These are phyloP conservation scores for Amazona finschi DNA, from an alignment of 2,797 vertebrate species.

Conservation along the genomic window DNA sequence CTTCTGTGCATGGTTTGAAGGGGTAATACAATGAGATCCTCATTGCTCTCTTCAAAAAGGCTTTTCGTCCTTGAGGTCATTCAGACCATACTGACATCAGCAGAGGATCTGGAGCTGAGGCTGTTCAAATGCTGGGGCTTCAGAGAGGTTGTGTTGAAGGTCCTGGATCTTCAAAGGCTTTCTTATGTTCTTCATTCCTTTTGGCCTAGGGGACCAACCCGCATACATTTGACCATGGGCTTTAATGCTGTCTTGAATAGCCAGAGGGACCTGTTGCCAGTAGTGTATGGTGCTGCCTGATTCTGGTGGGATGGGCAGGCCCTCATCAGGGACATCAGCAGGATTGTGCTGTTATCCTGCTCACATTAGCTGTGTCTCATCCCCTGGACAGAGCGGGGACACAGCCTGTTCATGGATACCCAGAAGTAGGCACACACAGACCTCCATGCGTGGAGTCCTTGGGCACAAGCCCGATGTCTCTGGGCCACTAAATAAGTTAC, in stretches of 20 bases:
- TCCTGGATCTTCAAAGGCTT: not conserved
- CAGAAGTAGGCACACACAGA: not conserved
- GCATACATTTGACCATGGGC: accelerated
- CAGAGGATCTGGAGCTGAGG: not conserved
- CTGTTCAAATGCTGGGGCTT: not conserved
- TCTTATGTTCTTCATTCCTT: accelerated
- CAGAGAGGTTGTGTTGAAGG: not conserved
- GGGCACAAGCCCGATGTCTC: accelerated
- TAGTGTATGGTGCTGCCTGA: accelerated
- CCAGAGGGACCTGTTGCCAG: not conserved
- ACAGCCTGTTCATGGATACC: not conserved
- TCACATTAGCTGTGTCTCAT: accelerated
- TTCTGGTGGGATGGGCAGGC: not conserved
- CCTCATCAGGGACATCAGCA: no score
- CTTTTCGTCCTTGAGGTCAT: not conserved
- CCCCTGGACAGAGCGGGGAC: not conserved
- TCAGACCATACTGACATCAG: accelerated
- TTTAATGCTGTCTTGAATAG: accelerated
- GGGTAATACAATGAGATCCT: not conserved
- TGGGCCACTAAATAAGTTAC: not conserved
- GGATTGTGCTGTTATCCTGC: accelerated
- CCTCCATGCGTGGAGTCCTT: accelerated
- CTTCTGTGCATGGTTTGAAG: accelerated
- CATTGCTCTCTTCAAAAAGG: not conserved
- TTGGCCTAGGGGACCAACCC: no score